Evolutionary conservation across 64 coral and sea anemone species (phyloP).

Genomic region (Astreopora myriophthalma): DNA sequence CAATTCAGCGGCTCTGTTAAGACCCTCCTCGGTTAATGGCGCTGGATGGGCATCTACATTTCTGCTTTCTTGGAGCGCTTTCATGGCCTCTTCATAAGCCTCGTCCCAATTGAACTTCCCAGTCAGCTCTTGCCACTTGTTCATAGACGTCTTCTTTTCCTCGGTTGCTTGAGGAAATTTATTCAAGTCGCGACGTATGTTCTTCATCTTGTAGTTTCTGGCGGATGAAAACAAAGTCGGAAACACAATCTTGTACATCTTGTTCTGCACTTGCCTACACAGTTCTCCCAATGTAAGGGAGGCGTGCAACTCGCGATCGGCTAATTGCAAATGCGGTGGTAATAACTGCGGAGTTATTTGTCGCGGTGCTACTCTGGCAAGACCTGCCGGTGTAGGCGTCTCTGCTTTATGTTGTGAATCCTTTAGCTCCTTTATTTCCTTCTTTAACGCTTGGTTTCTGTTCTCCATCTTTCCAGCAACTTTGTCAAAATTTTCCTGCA

Average conservation of each 20-base stretch:
- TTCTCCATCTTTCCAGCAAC: neutral
- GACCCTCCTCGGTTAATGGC: conserved; percentile 12
- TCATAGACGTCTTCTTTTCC: neutral
- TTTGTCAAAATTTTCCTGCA: conserved; percentile 20
- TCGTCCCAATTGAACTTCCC: conserved; percentile 16
- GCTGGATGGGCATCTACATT: conserved; percentile 27
- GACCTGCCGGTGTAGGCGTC: neutral
- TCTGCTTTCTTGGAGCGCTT: conserved; percentile 9
- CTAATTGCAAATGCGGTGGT: neutral
- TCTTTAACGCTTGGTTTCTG: conserved; percentile 1
- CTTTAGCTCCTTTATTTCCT: conserved; percentile 8
- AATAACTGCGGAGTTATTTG: neutral
- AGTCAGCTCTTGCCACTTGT: conserved; percentile 4
- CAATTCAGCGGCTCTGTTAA: neutral
- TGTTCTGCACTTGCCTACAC: conserved; percentile 30
- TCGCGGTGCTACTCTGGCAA: neutral
- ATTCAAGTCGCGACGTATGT: neutral
- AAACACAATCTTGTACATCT: conserved; percentile 40
- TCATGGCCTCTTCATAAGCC: conserved; percentile 21
- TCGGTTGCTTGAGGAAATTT: neutral
- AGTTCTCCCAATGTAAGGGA: conserved; percentile 32
- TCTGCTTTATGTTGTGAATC: neutral
- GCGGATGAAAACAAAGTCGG: neutral
- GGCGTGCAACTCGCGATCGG: neutral
- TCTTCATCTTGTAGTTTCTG: conserved; percentile 41